Conservation (phyloP, 1,140 invertebrate genomes). For the Manduca sexta region DNA sequence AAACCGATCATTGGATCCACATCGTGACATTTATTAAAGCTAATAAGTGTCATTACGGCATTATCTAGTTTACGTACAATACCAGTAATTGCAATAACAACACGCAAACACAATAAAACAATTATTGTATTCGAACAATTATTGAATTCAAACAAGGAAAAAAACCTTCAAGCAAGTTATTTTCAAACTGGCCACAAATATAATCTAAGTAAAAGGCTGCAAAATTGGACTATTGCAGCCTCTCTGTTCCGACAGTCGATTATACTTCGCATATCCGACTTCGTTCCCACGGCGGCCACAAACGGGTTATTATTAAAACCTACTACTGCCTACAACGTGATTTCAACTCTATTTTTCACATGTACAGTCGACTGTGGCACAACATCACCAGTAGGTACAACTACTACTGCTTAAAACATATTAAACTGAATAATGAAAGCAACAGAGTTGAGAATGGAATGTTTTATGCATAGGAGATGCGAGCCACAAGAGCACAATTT, state of each 20-base stretch:
- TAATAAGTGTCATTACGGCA: conserved; percentile 4
- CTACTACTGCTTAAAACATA: conserved; percentile 27
- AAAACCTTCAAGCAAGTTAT: conserved; percentile 35
- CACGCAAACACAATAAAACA: not conserved
- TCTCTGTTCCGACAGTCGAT: conserved; percentile 62
- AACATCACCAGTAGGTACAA: conserved; percentile 24
- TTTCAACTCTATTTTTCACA: conserved; percentile 24
- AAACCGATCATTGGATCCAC: not conserved
- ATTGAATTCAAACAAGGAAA: conserved; percentile 1
- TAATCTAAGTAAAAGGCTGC: conserved; percentile 69
- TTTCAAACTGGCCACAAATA: conserved; percentile 38
- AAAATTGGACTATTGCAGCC: conserved; percentile 70
- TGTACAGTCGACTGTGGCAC: conserved; percentile 30
- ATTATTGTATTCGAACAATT: not conserved
- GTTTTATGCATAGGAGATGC: conserved; percentile 20
- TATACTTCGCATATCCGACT: conserved; percentile 68
- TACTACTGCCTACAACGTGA: conserved; percentile 27
- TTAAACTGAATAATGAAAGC: conserved; percentile 26
- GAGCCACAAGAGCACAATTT: conserved; percentile 56
- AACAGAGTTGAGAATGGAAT: conserved; percentile 41
- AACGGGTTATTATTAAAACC: conserved; percentile 72
- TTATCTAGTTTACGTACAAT: conserved; percentile 2
- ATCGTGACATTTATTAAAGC: conserved; percentile 5
- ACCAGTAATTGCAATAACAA: not conserved
- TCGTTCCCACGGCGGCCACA: conserved; percentile 66